Evolutionary conservation across 2,888 invertebrate genomes (phyloP).

Genomic region (Pedicia rivosa): DNA sequence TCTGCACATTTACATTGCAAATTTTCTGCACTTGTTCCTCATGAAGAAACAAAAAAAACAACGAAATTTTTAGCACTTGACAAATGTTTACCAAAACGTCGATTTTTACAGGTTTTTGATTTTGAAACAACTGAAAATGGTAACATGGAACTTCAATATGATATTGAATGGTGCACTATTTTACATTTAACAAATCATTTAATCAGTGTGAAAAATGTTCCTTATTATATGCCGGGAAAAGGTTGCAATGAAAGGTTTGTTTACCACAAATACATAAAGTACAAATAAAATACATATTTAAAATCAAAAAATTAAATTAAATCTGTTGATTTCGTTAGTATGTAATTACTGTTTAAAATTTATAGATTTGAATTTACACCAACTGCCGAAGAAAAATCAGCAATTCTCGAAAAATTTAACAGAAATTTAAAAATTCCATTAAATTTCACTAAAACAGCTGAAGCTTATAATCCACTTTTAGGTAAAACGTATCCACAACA

Average conservation of each 20-base stretch:
- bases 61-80: constrained; percentile 92
- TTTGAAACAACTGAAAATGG: constrained; percentile 41
- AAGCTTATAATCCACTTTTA: constrained; percentile 36
- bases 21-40: constrained; percentile 77
- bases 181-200: constrained; percentile 80
- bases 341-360: not conserved
- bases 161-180: constrained; percentile 89
- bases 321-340: constrained; percentile 11
- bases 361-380: constrained; percentile 33
- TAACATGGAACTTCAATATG: constrained; percentile 38
- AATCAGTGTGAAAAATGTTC: constrained; percentile 48
- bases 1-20: constrained; percentile 94
- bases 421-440: constrained; percentile 52
- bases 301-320: constrained; percentile 19
- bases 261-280: no score
- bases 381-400: constrained; percentile 52
- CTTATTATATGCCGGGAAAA: constrained; percentile 70
- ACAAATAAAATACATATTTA: no score
- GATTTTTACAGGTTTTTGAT: constrained; percentile 76
- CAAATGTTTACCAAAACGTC: constrained; percentile 80
- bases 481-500: constrained; percentile 23
- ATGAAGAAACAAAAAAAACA: constrained; percentile 36
- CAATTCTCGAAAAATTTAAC: constrained; percentile 44
- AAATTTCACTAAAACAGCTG: constrained; percentile 64
- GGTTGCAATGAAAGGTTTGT: constrained; percentile 42